Conservation (phyloP, 2,888 invertebrate species). For the Drosophila niveifrons region DNA sequence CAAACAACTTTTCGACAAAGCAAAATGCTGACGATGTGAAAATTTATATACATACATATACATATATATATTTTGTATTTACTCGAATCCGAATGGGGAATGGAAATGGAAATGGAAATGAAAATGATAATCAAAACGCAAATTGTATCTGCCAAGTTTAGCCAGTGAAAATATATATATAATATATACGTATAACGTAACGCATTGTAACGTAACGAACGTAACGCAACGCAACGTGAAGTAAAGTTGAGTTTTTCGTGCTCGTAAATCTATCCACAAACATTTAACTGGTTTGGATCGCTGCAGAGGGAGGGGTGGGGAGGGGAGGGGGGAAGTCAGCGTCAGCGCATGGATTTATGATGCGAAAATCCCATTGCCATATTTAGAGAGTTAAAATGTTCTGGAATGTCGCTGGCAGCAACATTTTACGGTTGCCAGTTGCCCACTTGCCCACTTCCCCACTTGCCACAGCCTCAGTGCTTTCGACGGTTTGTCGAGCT, state of each 20-base stretch:
- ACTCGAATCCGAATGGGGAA: constrained; percentile 9
- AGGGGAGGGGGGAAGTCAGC: not conserved
- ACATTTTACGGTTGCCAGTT: constrained; percentile 42
- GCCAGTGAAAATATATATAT: not conserved
- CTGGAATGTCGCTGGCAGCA: constrained; percentile 51
- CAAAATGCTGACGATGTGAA: constrained; percentile 40
- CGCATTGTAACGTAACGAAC: not conserved
- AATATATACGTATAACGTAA: too few species aligned
- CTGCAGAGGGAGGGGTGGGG: not conserved
- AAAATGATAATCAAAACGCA: constrained; percentile 43
- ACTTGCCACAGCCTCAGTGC: constrained; percentile 5
- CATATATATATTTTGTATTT: constrained; percentile 5
- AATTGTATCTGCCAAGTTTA: constrained; percentile 41
- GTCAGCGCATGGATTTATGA: constrained; percentile 57
- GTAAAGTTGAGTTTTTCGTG: constrained; percentile 19
- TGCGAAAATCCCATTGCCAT: constrained; percentile 59
- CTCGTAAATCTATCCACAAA: constrained; percentile 51
- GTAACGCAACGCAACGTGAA: constrained; percentile 2
- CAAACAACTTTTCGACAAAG: constrained; percentile 36
- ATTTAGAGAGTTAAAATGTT: constrained; percentile 57
- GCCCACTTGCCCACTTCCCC: constrained; percentile 39
- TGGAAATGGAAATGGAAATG: constrained; percentile 17
- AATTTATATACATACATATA: not conserved
- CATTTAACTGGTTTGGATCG: constrained; percentile 41
- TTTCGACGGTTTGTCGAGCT: not conserved